phyloP scores from a whole-genome alignment of 2,113 vertebrate genomes.

The Thomomys bottae region DNA sequence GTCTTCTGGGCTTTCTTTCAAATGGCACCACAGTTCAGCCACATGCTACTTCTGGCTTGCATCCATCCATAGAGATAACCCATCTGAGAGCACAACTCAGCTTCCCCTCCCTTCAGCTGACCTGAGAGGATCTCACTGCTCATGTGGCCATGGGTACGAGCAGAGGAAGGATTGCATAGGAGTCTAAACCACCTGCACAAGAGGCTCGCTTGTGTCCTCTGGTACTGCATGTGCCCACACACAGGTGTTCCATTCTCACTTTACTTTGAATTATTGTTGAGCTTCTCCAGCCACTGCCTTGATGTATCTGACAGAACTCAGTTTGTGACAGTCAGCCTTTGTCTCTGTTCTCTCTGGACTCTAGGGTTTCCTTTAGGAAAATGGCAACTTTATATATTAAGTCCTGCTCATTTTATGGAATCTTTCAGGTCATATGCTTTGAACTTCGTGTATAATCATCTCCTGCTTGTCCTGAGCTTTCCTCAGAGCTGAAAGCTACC shows the following conservation, averaged over 20 bases:
- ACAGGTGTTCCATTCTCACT: neutral
- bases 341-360: neutral
- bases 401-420: neutral
- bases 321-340: neutral
- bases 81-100: neutral
- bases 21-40: neutral
- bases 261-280: neutral
- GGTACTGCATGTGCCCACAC: neutral
- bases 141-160: neutral
- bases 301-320: neutral
- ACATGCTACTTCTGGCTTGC: neutral
- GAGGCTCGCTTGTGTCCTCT: neutral
- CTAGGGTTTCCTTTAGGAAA: neutral
- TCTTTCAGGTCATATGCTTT: neutral
- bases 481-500: neutral
- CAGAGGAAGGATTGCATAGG: neutral
- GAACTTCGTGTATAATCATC: neutral
- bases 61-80: neutral
- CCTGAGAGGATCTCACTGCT: neutral
- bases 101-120: neutral
- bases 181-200: neutral
- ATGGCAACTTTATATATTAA: neutral
- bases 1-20: neutral
- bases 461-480: neutral
- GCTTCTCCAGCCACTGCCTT: neutral